These are phyloP conservation scores for Desmodus rotundus DNA, from an alignment of 2,113 vertebrate species.

Conservation along the genomic window DNA sequence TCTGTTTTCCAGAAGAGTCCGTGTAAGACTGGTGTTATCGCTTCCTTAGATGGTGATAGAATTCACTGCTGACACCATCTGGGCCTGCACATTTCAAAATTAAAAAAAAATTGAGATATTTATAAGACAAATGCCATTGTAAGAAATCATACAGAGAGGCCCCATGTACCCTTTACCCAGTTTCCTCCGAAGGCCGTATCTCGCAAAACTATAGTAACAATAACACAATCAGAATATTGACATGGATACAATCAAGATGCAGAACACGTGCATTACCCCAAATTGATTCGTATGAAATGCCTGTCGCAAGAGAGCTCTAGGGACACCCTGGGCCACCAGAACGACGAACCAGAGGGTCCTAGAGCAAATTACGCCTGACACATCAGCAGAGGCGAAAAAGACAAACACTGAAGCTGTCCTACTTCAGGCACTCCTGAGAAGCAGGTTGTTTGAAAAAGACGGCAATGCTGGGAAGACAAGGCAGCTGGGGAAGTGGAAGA, in stretches of 20 bases:
- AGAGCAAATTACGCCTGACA: too few species aligned
- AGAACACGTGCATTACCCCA: too few species aligned
- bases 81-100: neutral
- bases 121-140: neutral
- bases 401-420: too few species aligned
- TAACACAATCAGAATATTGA: too few species aligned
- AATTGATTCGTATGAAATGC: too few species aligned
- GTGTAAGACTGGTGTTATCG: neutral
- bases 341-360: too few species aligned
- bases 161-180: neutral
- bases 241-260: too few species aligned
- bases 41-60: neutral
- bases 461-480: neutral
- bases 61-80: neutral
- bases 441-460: neutral
- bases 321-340: too few species aligned
- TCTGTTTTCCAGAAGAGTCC: neutral
- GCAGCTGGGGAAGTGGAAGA: neutral
- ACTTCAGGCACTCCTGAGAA: neutral
- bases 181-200: neutral
- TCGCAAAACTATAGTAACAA: too few species aligned
- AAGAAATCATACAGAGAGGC: neutral
- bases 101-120: neutral
- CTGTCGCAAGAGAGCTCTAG: too few species aligned
- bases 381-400: too few species aligned